Evolutionary conservation across 2,113 vertebrate genomes (phyloP).

Genomic region (Calidris pugnax): DNA sequence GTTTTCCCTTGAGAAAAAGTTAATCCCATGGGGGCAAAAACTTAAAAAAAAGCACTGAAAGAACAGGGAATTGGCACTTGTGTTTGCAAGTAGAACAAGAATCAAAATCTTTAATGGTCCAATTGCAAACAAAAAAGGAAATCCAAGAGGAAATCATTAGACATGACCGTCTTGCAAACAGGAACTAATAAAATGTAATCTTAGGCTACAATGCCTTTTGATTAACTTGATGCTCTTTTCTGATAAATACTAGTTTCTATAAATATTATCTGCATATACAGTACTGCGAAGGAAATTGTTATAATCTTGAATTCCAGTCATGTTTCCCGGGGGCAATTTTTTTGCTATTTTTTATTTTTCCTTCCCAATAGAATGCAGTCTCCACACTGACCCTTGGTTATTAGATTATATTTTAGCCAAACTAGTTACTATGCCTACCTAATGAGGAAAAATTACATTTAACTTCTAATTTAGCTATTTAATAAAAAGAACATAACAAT

Average conservation of each 20-base stretch:
- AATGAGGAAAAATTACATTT: not conserved
- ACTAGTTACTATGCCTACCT: not conserved
- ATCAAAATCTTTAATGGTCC: not conserved
- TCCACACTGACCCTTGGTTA: not conserved
- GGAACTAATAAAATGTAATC: conserved; percentile 22
- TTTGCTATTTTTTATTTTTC: not conserved
- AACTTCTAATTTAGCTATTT: not conserved
- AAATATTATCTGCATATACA: not conserved
- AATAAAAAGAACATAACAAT: not conserved
- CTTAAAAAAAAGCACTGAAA: not conserved
- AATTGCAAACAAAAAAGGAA: not conserved
- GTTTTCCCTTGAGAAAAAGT: not conserved
- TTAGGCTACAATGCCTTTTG: conserved; percentile 8
- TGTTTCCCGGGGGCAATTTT: not conserved
- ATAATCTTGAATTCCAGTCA: not conserved
- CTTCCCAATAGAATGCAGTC: not conserved
- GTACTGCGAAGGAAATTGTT: not conserved
- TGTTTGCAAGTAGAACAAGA: not conserved
- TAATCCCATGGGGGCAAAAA: not conserved
- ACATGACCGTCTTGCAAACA: conserved; percentile 16
- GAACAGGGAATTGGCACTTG: not conserved
- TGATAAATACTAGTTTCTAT: conserved; percentile 4
- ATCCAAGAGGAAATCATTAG: conserved; percentile 25
- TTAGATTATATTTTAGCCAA: not conserved
- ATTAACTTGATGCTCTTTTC: not conserved